A percentile compares a stretch with the other conserved stretches of the same genome.
Conservation (phyloP, 1,140 invertebrate species). For the Pomacea maculata region DNA sequence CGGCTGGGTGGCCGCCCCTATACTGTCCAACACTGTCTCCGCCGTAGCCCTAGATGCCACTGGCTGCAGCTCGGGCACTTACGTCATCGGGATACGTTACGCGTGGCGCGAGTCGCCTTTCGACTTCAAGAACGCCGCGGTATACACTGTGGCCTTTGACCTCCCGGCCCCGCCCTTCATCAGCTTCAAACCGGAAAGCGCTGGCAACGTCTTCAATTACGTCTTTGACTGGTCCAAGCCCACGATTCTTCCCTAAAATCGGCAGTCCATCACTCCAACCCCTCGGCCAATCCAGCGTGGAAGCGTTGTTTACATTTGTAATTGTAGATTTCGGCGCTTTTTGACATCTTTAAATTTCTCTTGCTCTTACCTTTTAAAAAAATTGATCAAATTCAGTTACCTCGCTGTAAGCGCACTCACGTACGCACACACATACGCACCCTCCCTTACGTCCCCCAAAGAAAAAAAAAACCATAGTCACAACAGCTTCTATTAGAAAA, state of each 20-base stretch:
- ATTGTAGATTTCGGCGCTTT: no score
- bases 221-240: slow-evolving; percentile 17
- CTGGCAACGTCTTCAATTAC: background rate
- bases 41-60: slow-evolving; percentile 13
- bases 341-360: no score
- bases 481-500: no score
- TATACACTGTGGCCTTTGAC: slow-evolving; percentile 43
- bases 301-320: no score
- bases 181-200: background rate
- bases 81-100: slow-evolving; percentile 51
- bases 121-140: slow-evolving; percentile 45
- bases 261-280: no score
- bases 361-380: no score
- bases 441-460: no score
- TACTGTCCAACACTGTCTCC: slow-evolving; percentile 2
- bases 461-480: no score
- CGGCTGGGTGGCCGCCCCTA: slow-evolving; percentile 20
- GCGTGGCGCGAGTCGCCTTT: slow-evolving; percentile 59
- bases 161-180: slow-evolving; percentile 48
- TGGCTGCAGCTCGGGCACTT: slow-evolving; percentile 16
- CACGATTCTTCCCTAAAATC: background rate
- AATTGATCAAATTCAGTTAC: no score
- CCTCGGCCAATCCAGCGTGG: no score
- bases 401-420: background rate
- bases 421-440: background rate